These are phyloP conservation scores for Tragulus kanchil DNA, from an alignment of 2,113 vertebrate species.

Conservation along the genomic window DNA sequence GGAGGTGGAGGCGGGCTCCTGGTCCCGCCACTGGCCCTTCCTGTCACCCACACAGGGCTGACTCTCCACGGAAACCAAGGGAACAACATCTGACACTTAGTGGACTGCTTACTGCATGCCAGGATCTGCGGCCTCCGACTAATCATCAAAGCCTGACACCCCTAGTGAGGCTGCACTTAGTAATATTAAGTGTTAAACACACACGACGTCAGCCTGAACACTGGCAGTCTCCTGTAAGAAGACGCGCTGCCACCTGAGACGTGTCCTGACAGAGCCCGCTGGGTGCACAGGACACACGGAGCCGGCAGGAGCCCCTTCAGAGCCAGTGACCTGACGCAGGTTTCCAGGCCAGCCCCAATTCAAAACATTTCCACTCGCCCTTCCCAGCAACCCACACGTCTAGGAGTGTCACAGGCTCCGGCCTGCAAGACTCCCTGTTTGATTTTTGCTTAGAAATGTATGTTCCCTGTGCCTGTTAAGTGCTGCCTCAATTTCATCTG, in stretches of 20 bases:
- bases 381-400: no score
- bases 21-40: not conserved
- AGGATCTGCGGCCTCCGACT: not conserved
- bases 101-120: fast-evolving
- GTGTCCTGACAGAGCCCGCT: not conserved
- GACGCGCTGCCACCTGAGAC: not conserved
- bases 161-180: not conserved
- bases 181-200: fast-evolving
- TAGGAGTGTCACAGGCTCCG: not conserved
- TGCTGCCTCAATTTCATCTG: not conserved
- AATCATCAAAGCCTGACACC: not conserved
- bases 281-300: no score
- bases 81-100: not conserved
- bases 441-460: not conserved
- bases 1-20: not conserved
- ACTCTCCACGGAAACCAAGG: not conserved
- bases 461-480: not conserved
- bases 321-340: no score
- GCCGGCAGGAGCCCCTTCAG: not conserved
- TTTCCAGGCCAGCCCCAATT: not conserved
- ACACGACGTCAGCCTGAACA: not conserved
- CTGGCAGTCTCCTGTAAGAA: not conserved
- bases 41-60: not conserved
- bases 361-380: not conserved
- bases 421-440: not conserved